These are phyloP conservation scores for Scaptomyza graminum DNA, from an alignment of 1,140 invertebrate genomes.

Conservation along the genomic window DNA sequence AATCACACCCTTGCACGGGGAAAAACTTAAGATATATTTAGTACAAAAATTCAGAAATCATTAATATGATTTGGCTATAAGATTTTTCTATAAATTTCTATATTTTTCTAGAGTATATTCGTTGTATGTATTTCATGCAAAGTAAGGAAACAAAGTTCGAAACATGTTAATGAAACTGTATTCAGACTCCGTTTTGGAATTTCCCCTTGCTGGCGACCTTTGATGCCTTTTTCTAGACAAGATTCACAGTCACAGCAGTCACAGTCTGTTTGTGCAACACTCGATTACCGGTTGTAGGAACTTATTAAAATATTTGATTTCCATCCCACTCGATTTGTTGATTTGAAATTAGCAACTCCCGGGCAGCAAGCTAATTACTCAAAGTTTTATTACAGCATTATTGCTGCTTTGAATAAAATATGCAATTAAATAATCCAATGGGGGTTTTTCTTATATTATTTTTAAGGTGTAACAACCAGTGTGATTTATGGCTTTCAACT, in stretches of 20 bases:
- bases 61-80: not conserved
- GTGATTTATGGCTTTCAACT: constrained; percentile 46
- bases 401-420: constrained; percentile 30
- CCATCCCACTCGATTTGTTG: constrained; percentile 19
- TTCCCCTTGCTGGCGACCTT: constrained; percentile 26
- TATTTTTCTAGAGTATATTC: too few species aligned
- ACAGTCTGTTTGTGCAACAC: constrained; percentile 29
- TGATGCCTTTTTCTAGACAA: constrained; percentile 9
- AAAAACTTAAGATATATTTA: too few species aligned
- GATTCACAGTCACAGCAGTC: constrained; percentile 13
- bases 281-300: not conserved
- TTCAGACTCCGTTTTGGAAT: constrained; percentile 9
- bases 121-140: constrained; percentile 2
- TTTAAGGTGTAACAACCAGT: not conserved
- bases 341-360: constrained; percentile 19
- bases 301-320: constrained; percentile 18
- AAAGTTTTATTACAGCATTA: constrained; percentile 42
- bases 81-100: not conserved
- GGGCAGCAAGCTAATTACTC: constrained; percentile 50
- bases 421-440: constrained; percentile 48
- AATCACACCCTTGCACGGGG: too few species aligned
- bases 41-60: not conserved
- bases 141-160: constrained; percentile 31
- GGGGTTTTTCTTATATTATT: not conserved
- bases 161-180: constrained; percentile 4